A percentile compares a stretch with the other conserved stretches of the same genome.
These are phyloP conservation scores for Hypomesus transpacificus DNA, from an alignment of 2,113 vertebrate genomes.

Conservation along the genomic window DNA sequence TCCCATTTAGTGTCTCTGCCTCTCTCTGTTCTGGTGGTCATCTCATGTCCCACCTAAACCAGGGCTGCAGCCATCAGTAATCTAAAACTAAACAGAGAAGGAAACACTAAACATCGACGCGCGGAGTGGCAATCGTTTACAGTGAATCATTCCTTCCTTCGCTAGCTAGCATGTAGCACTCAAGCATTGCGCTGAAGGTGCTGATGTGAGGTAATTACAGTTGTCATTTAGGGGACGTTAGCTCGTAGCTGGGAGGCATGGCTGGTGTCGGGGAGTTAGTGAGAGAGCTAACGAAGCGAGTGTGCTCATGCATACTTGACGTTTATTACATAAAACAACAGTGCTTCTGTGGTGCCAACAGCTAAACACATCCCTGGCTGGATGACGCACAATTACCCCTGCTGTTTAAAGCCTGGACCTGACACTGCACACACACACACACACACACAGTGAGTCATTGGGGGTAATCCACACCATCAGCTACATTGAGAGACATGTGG, in stretches of 20 bases:
- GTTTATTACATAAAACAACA: constrained; percentile 76
- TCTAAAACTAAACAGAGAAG: too few species aligned
- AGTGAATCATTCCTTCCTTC: background rate
- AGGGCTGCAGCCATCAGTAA: too few species aligned
- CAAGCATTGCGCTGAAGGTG: constrained; percentile 22
- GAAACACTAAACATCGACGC: too few species aligned
- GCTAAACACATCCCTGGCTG: constrained; percentile 53
- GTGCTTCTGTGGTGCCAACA: constrained; percentile 54
- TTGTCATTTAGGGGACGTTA: constrained; percentile 63
- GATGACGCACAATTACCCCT: constrained; percentile 59
- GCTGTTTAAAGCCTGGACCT: too few species aligned
- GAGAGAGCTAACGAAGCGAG: constrained; percentile 65
- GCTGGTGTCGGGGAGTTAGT: constrained; percentile 51
- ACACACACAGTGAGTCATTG: background rate
- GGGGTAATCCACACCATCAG: background rate
- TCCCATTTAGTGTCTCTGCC: constrained; percentile 66
- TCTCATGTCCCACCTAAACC: background rate
- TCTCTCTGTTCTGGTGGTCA: constrained; percentile 43
- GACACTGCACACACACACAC: background rate
- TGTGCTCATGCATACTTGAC: constrained; percentile 74
- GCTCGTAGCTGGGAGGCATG: constrained; percentile 61
- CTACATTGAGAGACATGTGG: background rate
- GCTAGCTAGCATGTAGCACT: background rate
- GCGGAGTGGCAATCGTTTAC: background rate
- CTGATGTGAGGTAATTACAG: constrained; percentile 56